Evolutionary conservation across 1,140 invertebrate genomes (phyloP).

Genomic region (Pogonomyrmex californicus): DNA sequence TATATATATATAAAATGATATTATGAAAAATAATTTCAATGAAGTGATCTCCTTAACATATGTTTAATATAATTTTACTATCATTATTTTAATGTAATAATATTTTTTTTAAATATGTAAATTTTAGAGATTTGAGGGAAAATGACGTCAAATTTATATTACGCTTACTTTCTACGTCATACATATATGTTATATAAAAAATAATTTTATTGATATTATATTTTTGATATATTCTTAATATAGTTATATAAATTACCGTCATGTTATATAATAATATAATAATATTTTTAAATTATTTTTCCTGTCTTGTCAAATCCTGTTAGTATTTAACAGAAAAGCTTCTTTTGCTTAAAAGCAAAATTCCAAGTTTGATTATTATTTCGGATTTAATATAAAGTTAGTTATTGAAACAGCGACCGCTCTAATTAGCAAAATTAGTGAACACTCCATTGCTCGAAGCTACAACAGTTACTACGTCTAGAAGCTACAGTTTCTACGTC

Average conservation of each 20-base stretch:
- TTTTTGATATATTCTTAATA: too few relatives aligned
- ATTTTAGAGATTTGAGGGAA: too few relatives aligned
- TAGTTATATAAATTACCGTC: too few relatives aligned
- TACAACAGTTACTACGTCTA: too few relatives aligned
- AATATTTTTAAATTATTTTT: slow-evolving; percentile 15
- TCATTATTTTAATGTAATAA: neutral
- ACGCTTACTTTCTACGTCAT: too few relatives aligned
- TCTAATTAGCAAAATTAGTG: slow-evolving; percentile 48
- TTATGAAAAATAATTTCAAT: neutral
- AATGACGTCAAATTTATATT: too few relatives aligned
- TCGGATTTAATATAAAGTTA: slow-evolving; percentile 20
- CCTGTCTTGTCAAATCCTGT: neutral
- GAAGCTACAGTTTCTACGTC: neutral
- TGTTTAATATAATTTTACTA: neutral
- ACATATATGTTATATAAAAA: too few relatives aligned
- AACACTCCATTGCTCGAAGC: slow-evolving; percentile 29
- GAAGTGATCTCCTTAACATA: neutral
- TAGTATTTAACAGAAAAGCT: neutral
- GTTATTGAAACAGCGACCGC: slow-evolving; percentile 48
- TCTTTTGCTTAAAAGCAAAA: neutral
- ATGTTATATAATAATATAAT: neutral
- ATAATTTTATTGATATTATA: too few relatives aligned
- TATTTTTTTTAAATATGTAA: too few relatives aligned
- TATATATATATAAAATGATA: too few relatives aligned
- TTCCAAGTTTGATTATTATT: slow-evolving; percentile 16